Conservation (phyloP, 2,113 vertebrate species). For the Alligator sinensis region DNA sequence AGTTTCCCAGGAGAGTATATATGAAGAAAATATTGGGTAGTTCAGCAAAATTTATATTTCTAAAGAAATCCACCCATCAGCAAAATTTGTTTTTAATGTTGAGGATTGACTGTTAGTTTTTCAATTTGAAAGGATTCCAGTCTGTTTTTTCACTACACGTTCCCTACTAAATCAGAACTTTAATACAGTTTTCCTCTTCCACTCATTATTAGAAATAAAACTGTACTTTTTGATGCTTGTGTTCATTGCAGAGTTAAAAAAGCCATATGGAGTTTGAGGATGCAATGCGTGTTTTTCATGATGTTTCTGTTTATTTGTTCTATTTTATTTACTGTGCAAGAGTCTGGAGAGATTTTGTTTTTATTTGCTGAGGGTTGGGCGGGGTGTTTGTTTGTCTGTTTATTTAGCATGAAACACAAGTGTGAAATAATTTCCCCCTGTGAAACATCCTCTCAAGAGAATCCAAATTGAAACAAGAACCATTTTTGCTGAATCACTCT, state of each 20-base stretch:
- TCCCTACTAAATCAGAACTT: not conserved
- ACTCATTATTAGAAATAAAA: not conserved
- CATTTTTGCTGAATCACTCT: not conserved
- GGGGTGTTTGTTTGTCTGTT: not conserved
- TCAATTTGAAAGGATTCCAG: not conserved
- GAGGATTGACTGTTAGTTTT: not conserved
- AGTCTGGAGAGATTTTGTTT: not conserved
- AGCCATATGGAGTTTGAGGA: not conserved
- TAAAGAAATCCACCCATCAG: not conserved
- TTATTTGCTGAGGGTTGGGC: too few species aligned
- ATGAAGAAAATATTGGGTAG: not conserved
- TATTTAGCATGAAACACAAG: not conserved
- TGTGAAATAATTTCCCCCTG: not conserved
- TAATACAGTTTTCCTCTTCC: not conserved
- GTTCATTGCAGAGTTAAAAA: not conserved
- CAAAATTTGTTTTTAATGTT: constrained; percentile 12
- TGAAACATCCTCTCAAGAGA: not conserved
- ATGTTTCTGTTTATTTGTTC: not conserved
- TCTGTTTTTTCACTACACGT: not conserved
- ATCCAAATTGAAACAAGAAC: not conserved
- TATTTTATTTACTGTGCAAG: not conserved
- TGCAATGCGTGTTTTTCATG: not conserved
- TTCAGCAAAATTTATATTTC: not conserved
- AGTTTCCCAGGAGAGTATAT: constrained; percentile 7
- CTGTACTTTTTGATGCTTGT: not conserved